Evolutionary conservation across 2,797 vertebrate species (phyloP), one percentile per base, ranked within the genome.

Genomic region (Percopsis omiscomaycus): DNA sequence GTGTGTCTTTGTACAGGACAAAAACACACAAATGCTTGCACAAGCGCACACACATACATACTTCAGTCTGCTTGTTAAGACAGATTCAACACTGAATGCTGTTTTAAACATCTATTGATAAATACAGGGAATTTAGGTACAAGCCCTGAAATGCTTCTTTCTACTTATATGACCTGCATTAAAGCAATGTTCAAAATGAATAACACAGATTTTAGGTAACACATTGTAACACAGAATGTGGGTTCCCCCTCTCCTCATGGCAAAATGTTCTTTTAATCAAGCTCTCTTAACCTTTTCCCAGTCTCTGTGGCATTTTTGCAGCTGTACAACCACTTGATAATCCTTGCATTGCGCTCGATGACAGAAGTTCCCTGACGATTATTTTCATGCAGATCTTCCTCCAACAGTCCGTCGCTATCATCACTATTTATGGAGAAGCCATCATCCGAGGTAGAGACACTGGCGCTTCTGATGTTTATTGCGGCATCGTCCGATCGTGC

Each of bases 321-420:
- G 10, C 93, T 95, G 89, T 98, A 99, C 61, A 99, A 78, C 98
- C 98, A 99, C 68, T 98, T 98, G 87, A 99, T 99, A 71, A 99
- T 93, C 66, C 97, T 92, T 6, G 97, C 97, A 2, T 99, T 99
- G 77, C 96, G 95, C 81, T 99, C 98, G 0, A 99, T 83, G 2
- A 98, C 94, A 0, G 98, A 99, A 0, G 94, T 93, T 63, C 89
- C 90, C 69, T 92, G 90, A 0, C 82, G 83, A 4, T 80, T 86
- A 30, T 93, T 95, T 73, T 91, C 88, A 0, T 78, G 72, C 29
- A 96, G 80, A 32, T 93, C 93, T 0, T 94, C 93, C 68, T 94
- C 93, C 78, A 91, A 86, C n/a, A 94, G 86, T 3, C 94, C 92
- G 0, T 94, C 91, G 0, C 93, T 94, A 13, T 89, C 91, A 0